Evolutionary conservation across 2,797 vertebrate species (phyloP).

Genomic region (Dallia pectoralis): DNA sequence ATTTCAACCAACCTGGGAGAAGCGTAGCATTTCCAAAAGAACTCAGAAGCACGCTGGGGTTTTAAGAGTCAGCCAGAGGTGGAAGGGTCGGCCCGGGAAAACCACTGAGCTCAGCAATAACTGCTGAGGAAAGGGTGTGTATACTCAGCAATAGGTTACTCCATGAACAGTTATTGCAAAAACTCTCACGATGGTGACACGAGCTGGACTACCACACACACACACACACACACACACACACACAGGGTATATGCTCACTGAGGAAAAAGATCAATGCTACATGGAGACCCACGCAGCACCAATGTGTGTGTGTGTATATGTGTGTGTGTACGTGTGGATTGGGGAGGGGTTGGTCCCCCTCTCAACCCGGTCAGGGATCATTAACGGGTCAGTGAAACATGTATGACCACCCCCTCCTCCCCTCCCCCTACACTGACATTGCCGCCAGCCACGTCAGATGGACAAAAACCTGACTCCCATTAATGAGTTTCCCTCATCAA

Average conservation of each 20-base stretch:
- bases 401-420: constrained; percentile 58
- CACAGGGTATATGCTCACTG: constrained; percentile 15
- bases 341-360: constrained; percentile 54
- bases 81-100: constrained; percentile 23
- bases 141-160: neutral
- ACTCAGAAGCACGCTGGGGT: constrained; percentile 10
- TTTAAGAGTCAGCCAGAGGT: constrained; percentile 20
- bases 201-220: neutral
- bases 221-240: constrained; percentile 4
- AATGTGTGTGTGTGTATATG: constrained; percentile 47
- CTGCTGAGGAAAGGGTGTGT: constrained; percentile 22
- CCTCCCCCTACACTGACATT: constrained; percentile 37
- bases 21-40: constrained; percentile 13
- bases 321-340: constrained; percentile 33
- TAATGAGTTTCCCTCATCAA: constrained; percentile 60
- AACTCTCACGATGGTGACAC: constrained; percentile 21
- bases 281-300: constrained; percentile 66
- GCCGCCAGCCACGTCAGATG: neutral
- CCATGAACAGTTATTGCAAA: constrained; percentile 15
- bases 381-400: constrained; percentile 60
- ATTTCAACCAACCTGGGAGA: neutral
- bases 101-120: constrained; percentile 15
- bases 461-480: constrained; percentile 50
- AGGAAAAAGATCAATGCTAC: constrained; percentile 59
- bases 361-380: constrained; percentile 47